A percentile compares a stretch with the other conserved stretches of the same genome.
These are phyloP conservation scores for Parauchenoglanis ngamensis DNA, from an alignment of 2,797 vertebrate genomes.

Conservation along the genomic window DNA sequence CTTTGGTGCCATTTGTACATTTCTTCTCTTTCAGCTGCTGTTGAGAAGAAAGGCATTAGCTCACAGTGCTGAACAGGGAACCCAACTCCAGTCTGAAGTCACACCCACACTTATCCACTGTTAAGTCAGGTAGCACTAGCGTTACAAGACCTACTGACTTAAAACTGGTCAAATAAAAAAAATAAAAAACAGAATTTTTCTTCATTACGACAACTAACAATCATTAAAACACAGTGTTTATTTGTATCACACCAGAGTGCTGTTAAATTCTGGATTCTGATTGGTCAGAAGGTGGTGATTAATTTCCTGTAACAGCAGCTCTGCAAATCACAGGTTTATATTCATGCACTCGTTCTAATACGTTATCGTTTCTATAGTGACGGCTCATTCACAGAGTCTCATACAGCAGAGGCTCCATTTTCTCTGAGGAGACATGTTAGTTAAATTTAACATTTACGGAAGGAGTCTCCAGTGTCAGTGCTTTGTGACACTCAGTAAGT, in stretches of 20 bases:
- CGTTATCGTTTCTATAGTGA: neutral
- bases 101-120: neutral
- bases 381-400: neutral
- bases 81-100: neutral
- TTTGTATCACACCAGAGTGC: neutral
- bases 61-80: neutral
- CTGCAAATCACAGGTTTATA: neutral
- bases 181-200: neutral
- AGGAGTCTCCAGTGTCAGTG: neutral
- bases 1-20: slow-evolving; percentile 86
- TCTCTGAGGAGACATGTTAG: neutral
- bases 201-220: neutral
- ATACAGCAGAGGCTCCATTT: neutral
- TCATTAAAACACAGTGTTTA: neutral
- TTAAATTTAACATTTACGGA: neutral
- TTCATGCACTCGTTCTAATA: neutral
- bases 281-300: neutral
- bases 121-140: neutral
- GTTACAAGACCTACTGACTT: neutral
- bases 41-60: slow-evolving; percentile 32
- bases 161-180: neutral
- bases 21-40: slow-evolving; percentile 98
- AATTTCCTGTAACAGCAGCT: neutral
- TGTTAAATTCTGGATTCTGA: neutral
- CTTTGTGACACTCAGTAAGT: no score